A percentile compares a stretch with the other conserved stretches of the same genome.
These are phyloP conservation scores for Sciaenops ocellatus DNA, from an alignment of 2,797 vertebrate species.

Conservation along the genomic window DNA sequence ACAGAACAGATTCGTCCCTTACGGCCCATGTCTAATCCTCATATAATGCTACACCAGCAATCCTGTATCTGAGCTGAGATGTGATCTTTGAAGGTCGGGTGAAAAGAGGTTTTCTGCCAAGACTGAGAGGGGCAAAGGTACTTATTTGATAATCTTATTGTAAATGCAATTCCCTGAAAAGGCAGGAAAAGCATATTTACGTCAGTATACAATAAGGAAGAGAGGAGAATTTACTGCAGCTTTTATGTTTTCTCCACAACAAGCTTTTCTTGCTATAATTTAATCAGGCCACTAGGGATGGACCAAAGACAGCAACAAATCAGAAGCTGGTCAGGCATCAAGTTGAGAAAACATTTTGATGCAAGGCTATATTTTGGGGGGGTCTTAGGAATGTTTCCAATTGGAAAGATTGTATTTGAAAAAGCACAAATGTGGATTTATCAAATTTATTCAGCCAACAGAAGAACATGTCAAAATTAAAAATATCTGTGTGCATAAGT, in stretches of 20 bases:
- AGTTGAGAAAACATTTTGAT: slow-evolving; percentile 30
- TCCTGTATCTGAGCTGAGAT: slow-evolving; percentile 48
- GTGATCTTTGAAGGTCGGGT: slow-evolving; percentile 30
- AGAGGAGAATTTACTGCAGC: slow-evolving; percentile 23
- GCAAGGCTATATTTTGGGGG: neutral
- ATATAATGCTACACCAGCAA: slow-evolving; percentile 46
- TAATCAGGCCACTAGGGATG: slow-evolving; percentile 51
- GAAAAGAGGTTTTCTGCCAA: slow-evolving; percentile 31
- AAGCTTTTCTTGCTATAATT: slow-evolving; percentile 49
- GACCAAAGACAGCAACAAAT: slow-evolving; percentile 35
- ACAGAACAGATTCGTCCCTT: neutral
- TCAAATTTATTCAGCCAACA: slow-evolving; percentile 13
- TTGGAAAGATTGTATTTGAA: neutral
- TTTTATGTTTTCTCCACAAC: slow-evolving; percentile 39
- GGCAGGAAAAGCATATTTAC: slow-evolving; percentile 24
- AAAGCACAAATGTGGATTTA: neutral
- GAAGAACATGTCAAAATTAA: neutral
- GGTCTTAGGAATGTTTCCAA: neutral
- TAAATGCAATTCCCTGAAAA: slow-evolving; percentile 57
- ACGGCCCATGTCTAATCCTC: slow-evolving; percentile 29
- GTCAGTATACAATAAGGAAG: slow-evolving; percentile 28
- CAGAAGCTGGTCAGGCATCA: slow-evolving; percentile 38
- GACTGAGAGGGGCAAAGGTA: neutral
- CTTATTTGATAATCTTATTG: slow-evolving; percentile 43
- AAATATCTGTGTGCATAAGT: neutral